phyloP scores from a whole-genome alignment of 2,888 invertebrate species.

The Metopia argyrocephala region DNA sequence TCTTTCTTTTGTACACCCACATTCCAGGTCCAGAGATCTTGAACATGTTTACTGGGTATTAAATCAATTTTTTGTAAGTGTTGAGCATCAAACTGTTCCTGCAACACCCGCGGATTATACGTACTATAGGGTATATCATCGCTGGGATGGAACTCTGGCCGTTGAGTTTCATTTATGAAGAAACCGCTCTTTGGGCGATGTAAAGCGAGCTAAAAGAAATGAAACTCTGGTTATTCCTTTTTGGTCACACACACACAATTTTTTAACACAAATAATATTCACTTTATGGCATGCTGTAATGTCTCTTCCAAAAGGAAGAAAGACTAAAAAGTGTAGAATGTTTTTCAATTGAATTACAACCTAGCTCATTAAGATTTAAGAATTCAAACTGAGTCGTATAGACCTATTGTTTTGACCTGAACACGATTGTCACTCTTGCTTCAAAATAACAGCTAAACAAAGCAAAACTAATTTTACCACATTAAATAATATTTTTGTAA shows the following conservation, averaged over 20 bases:
- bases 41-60: constrained; percentile 68
- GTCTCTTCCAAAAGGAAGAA: no score
- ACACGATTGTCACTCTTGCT: no score
- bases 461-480: no score
- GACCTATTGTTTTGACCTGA: no score
- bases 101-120: constrained; percentile 76
- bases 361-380: no score
- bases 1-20: constrained; percentile 69
- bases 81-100: constrained; percentile 72
- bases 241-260: background rate
- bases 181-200: constrained; percentile 75
- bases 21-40: constrained; percentile 75
- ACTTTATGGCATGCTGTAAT: no score
- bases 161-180: constrained; percentile 73
- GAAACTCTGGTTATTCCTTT: background rate
- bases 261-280: background rate
- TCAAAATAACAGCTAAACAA: no score
- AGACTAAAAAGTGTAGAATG: no score
- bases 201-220: constrained; percentile 70
- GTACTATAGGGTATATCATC: constrained; percentile 69
- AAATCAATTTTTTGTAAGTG: constrained; percentile 69
- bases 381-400: no score
- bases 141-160: constrained; percentile 60
- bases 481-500: no score
- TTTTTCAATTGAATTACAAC: no score